Evolutionary conservation across 2,113 vertebrate species (phyloP), one percentile per base, ranked within the genome.

Genomic region (Platysteira castanea): DNA sequence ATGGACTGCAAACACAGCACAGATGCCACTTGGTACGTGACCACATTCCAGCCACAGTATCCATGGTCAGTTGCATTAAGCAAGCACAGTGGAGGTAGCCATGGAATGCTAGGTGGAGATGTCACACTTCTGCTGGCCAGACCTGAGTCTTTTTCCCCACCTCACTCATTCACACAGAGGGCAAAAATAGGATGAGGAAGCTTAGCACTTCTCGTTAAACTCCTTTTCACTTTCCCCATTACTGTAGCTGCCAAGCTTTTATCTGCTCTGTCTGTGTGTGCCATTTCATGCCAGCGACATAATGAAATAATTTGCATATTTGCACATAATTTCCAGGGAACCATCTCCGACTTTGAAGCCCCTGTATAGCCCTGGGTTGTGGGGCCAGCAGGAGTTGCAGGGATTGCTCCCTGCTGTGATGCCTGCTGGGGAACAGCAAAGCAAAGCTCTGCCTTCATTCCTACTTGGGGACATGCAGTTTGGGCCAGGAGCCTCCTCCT

Each of bases 241-340:
- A 75, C 76, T 70, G 61, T 47, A 60, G 79, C 79, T 96, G 92
- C 93, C 90, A 93, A 90, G 88, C 33, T 92, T 90, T 90, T 77
- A 86, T 60, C 69, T 2, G 2, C 60, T 81, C 84, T 35, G 15
- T 81, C 84, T 35, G 15, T 20, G 23, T 52, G 54, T 68, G 35
- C 50, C 67, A 95, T 57, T 93, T 91, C 59, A 54, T 90, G 87
- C 88, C 93, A 95, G 69, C 10, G 0, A 86, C 83, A 81, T 93
- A 96, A 95, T 92, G 71, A 90, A 86, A 78, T 86, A 77, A 95
- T 96, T 89, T 88, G 52, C 52, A 60, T 74, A 63, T 86, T 92
- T 94, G 28, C 47, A 90, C 76, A 87, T 91, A 46, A 93, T 91
- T 95, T 96, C 81, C 63, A 75, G 3, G 2, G 64, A 75, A 24